Evolutionary conservation across 2,797 vertebrate genomes (phyloP), one percentile per base, ranked within the genome.

Genomic region (Tympanoctomys barrerae): DNA sequence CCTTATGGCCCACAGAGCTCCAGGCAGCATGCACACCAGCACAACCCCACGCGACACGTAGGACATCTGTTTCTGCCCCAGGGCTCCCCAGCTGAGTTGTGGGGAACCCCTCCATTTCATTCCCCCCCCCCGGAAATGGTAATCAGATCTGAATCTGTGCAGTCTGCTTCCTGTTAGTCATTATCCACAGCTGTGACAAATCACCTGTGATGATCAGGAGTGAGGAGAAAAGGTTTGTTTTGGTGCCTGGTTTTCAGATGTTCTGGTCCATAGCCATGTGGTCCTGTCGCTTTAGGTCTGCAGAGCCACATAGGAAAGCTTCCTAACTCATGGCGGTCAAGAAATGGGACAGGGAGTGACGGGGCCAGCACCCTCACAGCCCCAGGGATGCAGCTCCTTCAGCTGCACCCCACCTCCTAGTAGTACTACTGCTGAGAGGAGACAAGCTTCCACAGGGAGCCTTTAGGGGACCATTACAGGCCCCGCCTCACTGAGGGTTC

Each of bases 71-170:
- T 59, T 42, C 52, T n/a, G 7, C 57, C 13, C 46, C 59, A 9
- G 21, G 24, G 22, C 6, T 28, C 52, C 49, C 59, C 62, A 1
- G 42, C 42, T 54, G 33, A 24, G 26, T 31, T 80, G 39, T 3
- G 8, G 61, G 8, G 22, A 52, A n/a, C 31, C 10, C 9, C 4
- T 24, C 52, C 11, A 0, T 6, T 9, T 16, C 24, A 0, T 49
- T 57, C 31, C 52, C 33, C 19, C 33, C 19, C 26, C 52, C 52
- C 24, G 54, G 52, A 71, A 18, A 8, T 49, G 36, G 39, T 2
- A 0, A 5, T 28, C 9, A 5, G 36, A 11, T 22, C 68, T 19
- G 70, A 7, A 68, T 68, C 66, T 16, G 8, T 73, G 71, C 1
- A 4, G 21, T 31, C 24, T 14, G 7, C 31, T 57, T 1, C 61